Conservation (phyloP, 2,797 vertebrate species). For the Cryptoprocta ferox region DNA sequence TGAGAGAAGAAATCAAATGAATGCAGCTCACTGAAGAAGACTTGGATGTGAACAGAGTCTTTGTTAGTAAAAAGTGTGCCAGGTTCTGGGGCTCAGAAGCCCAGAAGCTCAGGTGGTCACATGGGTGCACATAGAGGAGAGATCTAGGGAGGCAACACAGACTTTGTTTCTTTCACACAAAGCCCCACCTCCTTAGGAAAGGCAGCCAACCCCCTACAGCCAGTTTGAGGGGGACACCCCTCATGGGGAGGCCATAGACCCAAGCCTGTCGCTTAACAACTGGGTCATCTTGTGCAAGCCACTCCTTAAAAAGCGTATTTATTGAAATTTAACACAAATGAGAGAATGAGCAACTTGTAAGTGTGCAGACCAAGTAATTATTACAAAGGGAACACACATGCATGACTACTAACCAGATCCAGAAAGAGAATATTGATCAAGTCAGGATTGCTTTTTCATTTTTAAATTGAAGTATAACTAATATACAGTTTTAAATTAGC, state of each 20-base stretch:
- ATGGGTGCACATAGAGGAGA: background rate
- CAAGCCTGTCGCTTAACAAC: background rate
- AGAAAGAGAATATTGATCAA: background rate
- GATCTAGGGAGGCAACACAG: background rate
- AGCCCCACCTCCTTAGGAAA: background rate
- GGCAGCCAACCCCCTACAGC: accelerated
- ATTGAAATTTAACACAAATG: background rate
- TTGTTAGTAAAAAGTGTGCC: background rate
- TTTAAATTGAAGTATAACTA: background rate
- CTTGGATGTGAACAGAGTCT: background rate
- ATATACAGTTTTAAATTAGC: background rate
- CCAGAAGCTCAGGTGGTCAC: background rate
- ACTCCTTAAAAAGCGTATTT: background rate
- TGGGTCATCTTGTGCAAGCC: background rate
- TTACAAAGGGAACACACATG: background rate
- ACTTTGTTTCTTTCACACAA: background rate
- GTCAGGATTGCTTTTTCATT: background rate
- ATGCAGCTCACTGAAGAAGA: background rate
- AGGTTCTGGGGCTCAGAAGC: background rate
- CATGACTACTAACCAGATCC: background rate
- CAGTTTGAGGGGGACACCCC: background rate
- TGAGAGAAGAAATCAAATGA: background rate
- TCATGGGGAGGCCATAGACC: background rate
- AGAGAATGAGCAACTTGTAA: background rate
- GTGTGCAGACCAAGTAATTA: background rate